Evolutionary conservation across 2,113 vertebrate species (phyloP).

Genomic region (Ammodytes dubius): DNA sequence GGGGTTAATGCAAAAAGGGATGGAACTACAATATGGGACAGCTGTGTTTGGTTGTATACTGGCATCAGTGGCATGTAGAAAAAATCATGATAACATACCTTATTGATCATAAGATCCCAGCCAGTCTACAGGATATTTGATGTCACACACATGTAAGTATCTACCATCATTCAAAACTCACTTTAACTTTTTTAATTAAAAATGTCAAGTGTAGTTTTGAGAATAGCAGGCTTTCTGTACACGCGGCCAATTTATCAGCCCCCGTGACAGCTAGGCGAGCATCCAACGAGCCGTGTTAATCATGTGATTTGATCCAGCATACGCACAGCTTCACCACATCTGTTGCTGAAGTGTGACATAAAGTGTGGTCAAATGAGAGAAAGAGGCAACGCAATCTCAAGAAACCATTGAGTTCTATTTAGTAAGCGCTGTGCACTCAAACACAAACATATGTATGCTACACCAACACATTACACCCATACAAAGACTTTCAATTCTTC

Average conservation of each 20-base stretch:
- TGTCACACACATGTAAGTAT: background rate
- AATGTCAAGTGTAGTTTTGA: conserved; percentile 2
- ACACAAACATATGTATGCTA: background rate
- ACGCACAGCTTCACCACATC: conserved; percentile 31
- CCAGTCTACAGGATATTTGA: background rate
- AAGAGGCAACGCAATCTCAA: conserved; percentile 9
- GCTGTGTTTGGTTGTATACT: background rate
- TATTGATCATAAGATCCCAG: background rate
- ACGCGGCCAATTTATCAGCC: conserved; percentile 25
- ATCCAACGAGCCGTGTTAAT: conserved; percentile 16
- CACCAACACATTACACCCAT: conserved; percentile 22
- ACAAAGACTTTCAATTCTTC: conserved; percentile 52
- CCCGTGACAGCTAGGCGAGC: conserved; percentile 27
- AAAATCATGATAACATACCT: background rate
- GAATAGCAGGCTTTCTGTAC: conserved; percentile 20
- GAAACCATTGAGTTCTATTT: background rate
- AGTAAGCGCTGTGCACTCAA: background rate
- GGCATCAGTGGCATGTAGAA: background rate
- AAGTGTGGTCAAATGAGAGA: conserved; percentile 14
- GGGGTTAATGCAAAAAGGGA: background rate
- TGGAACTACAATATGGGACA: background rate
- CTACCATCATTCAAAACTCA: background rate
- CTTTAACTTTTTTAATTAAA: conserved; percentile 7
- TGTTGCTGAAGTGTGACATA: background rate
- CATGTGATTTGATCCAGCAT: conserved; percentile 40